phyloP scores from a whole-genome alignment of 2,888 invertebrate species.

The Lissonota sp. region DNA sequence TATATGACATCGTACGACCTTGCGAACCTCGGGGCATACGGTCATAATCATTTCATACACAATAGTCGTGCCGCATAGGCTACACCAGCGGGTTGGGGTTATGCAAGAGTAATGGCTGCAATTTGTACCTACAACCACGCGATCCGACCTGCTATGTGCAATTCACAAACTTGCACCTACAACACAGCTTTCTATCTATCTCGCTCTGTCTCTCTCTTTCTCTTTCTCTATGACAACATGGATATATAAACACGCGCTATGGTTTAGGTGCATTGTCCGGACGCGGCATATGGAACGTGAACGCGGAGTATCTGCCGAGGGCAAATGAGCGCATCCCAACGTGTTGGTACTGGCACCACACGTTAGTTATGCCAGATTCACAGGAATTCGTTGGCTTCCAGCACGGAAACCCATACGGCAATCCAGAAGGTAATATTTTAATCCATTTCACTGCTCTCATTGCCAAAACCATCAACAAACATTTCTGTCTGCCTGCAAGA shows the following conservation, averaged over 20 bases:
- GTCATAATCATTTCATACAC: slow-evolving; percentile 82
- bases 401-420: slow-evolving; percentile 17
- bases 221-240: slow-evolving; percentile 4
- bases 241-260: slow-evolving; percentile 24
- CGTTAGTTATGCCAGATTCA: slow-evolving; percentile 52
- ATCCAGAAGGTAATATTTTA: slow-evolving; percentile 19
- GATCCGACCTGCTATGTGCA: slow-evolving; percentile 75
- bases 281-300: slow-evolving; percentile 27
- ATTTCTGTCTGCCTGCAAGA: slow-evolving; percentile 21
- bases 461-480: slow-evolving; percentile 22
- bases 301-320: slow-evolving; percentile 28
- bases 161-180: slow-evolving; percentile 75
- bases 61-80: slow-evolving; percentile 72
- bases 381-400: slow-evolving; percentile 52
- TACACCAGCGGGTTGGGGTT: slow-evolving; percentile 68
- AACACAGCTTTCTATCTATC: background rate
- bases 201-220: background rate
- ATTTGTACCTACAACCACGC: slow-evolving; percentile 79
- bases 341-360: slow-evolving; percentile 40
- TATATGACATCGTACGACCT: slow-evolving; percentile 77
- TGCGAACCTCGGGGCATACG: slow-evolving; percentile 78
- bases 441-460: slow-evolving; percentile 42
- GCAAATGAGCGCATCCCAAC: slow-evolving; percentile 46
- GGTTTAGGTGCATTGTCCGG: slow-evolving; percentile 53
- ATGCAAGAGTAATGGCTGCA: slow-evolving; percentile 81